Evolutionary conservation across 2,113 vertebrate species (phyloP), one percentile per base, ranked within the genome.

Genomic region (Psilopsiagon aurifrons): DNA sequence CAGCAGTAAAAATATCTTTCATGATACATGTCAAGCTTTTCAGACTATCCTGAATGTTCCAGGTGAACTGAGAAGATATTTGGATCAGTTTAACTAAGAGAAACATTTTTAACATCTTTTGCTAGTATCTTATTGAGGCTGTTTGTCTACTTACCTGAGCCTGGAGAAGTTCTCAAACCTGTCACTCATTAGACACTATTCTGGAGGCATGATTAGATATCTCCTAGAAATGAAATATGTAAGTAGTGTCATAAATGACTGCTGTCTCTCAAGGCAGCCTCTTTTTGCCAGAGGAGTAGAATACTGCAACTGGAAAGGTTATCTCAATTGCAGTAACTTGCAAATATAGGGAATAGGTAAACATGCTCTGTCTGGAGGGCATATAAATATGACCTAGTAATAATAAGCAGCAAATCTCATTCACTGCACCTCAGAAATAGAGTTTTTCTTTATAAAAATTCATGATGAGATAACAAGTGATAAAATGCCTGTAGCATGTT

Each of bases 371-470:
- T 83, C 83, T 8, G 3, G 68, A 86, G 90, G 83, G 86, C 68
- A 71, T 47, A 11, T 86, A 92, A 88, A 88, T 90, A 68, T 81
- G 49, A 70, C 76, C 73, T 69, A 43, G 64, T 75, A 66, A 86
- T 88, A 92, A 75, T 84, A 92, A 94, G 54, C 43, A 88, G 44
- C 17, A 88, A 81, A 86, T 73, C 22, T 90, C 35, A n/a, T 74
- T 88, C 59, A 16, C 31, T 86, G 8, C 49, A 49, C 20, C 43
- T 86, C 37, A 69, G 71, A 87, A 87, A 88, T 29, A 75, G 25
- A 67, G 22, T 20, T 94, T 70, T 93, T 81, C 76, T 78, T 70
- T 51, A 63, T 88, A 88, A 81, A 91, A 95, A 92, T 78, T 86
- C 86, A 68, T 39, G 43, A 18, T 59, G 68, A 88, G 46, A 54